Percentiles rank a stretch among this genome's conserved stretches.
These are phyloP conservation scores for Drosophila dunni DNA, from an alignment of 1,140 invertebrate genomes.

Conservation along the genomic window DNA sequence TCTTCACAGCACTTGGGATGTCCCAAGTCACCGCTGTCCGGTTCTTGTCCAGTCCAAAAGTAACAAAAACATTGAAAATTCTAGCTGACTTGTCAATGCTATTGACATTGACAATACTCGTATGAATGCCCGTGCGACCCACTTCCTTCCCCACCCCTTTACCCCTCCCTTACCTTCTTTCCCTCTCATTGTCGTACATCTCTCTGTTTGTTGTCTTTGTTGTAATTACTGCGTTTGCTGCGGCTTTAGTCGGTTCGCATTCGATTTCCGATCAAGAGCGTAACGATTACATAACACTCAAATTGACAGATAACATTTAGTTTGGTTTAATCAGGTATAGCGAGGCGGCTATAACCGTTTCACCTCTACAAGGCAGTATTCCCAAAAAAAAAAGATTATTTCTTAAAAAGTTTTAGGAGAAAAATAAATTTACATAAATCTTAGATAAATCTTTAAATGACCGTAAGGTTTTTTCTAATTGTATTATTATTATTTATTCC, in stretches of 20 bases:
- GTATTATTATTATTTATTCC: neutral
- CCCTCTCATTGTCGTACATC: neutral
- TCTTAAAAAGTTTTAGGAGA: no score
- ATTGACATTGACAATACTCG: slow-evolving; percentile 73
- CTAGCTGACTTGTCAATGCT: slow-evolving; percentile 66
- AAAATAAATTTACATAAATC: no score
- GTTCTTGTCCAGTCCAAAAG: slow-evolving; percentile 30
- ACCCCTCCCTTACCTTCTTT: neutral
- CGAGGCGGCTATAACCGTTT: no score
- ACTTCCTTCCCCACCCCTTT: neutral
- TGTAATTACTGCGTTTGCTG: slow-evolving; percentile 31
- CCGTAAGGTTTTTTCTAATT: no score
- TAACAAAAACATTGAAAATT: slow-evolving; percentile 46
- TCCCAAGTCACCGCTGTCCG: neutral
- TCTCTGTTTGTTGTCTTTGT: slow-evolving; percentile 36
- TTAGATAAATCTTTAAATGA: no score
- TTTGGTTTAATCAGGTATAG: no score
- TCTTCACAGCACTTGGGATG: neutral
- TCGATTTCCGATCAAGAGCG: slow-evolving; percentile 20
- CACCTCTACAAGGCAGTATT: no score
- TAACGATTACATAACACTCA: slow-evolving; percentile 1
- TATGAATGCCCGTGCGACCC: neutral
- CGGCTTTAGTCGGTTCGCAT: slow-evolving; percentile 23
- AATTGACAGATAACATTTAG: neutral
- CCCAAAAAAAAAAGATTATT: no score